Evolutionary conservation across 2,888 invertebrate genomes (phyloP).

Genomic region (Lagria hirta): DNA sequence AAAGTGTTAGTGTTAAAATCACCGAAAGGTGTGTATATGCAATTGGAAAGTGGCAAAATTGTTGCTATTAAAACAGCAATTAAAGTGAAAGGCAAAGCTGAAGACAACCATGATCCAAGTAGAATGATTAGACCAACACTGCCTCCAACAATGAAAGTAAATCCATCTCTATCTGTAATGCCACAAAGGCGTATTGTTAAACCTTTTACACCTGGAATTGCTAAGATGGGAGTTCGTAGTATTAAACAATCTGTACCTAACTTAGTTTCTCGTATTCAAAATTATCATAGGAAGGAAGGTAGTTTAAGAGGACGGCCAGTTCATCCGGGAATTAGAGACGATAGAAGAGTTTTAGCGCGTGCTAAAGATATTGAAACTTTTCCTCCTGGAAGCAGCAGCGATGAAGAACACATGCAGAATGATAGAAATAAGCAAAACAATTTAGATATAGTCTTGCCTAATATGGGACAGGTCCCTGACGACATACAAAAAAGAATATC

Average conservation of each 20-base stretch:
- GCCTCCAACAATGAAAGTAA: constrained; percentile 58
- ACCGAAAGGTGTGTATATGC: constrained; percentile 94
- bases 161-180: constrained; percentile 62
- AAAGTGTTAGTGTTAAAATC: constrained; percentile 93
- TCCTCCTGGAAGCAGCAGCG: constrained; percentile 39
- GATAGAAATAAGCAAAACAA: constrained; percentile 8
- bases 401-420: constrained; percentile 36
- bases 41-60: constrained; percentile 90
- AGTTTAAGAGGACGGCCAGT: background rate
- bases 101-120: constrained; percentile 52
- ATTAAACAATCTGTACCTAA: constrained; percentile 50
- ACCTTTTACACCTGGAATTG: constrained; percentile 41
- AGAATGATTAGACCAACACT: constrained; percentile 44
- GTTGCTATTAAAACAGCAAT: constrained; percentile 85
- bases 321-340: background rate
- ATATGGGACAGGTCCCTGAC: constrained; percentile 8
- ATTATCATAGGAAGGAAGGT: constrained; percentile 9
- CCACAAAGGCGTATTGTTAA: constrained; percentile 53
- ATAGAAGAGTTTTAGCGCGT: constrained; percentile 27
- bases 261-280: constrained; percentile 46
- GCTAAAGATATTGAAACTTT: constrained; percentile 31
- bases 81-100: constrained; percentile 63
- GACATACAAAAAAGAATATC: constrained; percentile 40
- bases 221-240: constrained; percentile 49
- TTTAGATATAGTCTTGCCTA: constrained; percentile 16